Evolutionary conservation across 2,113 vertebrate species (phyloP), one percentile per base, ranked within the genome.

Genomic region (Ceyx cyanopectus): DNA sequence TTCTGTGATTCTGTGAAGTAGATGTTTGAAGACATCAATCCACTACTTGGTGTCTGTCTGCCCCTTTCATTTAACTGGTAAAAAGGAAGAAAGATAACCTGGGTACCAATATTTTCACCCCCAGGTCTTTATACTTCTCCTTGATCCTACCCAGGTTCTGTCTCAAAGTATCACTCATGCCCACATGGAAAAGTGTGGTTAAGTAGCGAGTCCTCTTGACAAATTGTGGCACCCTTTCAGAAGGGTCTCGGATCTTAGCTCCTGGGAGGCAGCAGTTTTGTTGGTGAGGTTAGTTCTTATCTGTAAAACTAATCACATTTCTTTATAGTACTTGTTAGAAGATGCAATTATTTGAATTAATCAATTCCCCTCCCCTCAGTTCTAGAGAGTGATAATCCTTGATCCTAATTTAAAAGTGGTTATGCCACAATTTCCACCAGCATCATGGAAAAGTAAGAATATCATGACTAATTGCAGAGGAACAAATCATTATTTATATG

Each of bases 391-490:
- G 68, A 48, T 84, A 82, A 92, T 83, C 40, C 46, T 7, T 17
- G 40, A 66, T 90, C 51, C 72, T 82, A 74, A 76, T 97, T 94
- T 91, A 93, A 93, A 95, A 89, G 26, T 73, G 46, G 16, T 88
- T 91, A 68, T 40, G 30, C 66, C 92, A 60, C 51, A 90, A 54
- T 80, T 95, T 90, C 77, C 73, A 83, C 58, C 69, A 91, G 90
- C 58, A 66, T 73, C 5, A 2, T 60, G 73, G 65, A 93, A 73
- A 10, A 74, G 69, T 84, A 70, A 92, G 53, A 30, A 62, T 78
- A 73, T 68, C 53, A 56, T 32, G 23, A 85, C 78, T 86, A 83
- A 81, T 61, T 81, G 41, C 85, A 91, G 77, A 58, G 45, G 54
- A 26, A 82, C 74, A 91, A 89, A 86, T 89, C 12, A 26, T 40